Percentiles rank a stretch among this genome's conserved stretches.
Evolutionary conservation across 2,113 vertebrate species (phyloP).

Genomic region (Pristiophorus japonicus): DNA sequence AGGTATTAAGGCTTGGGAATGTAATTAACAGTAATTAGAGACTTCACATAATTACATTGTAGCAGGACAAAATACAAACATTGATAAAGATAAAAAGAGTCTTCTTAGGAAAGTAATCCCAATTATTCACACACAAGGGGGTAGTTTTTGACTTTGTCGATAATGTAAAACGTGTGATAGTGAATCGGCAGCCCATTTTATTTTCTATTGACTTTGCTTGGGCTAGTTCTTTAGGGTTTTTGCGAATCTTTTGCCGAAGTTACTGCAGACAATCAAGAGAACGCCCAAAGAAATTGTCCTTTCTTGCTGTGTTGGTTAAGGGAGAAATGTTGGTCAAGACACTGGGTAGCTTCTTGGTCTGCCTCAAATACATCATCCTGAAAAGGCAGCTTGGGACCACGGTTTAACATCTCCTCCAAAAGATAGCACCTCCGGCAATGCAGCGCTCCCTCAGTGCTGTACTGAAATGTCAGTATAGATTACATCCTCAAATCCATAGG

Average conservation of each 20-base stretch:
- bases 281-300: not conserved
- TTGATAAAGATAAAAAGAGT: not conserved
- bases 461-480: not conserved
- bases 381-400: not conserved
- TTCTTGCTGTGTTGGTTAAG: no score
- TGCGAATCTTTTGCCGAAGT: not conserved
- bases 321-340: not conserved
- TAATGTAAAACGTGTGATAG: not conserved
- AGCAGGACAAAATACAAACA: not conserved
- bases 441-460: not conserved
- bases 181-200: not conserved
- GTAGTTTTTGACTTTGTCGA: not conserved
- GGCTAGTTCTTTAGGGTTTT: not conserved
- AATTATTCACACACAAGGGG: not conserved
- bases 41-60: not conserved
- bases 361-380: not conserved
- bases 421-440: no score
- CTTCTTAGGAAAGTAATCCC: not conserved
- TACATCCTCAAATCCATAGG: not conserved
- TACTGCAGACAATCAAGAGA: not conserved
- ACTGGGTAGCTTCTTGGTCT: not conserved
- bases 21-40: constrained; percentile 11
- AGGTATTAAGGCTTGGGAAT: not conserved
- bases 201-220: not conserved
- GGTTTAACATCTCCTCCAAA: not conserved